Conservation (phyloP, 2,113 vertebrate genomes). For the Promerops cafer region DNA sequence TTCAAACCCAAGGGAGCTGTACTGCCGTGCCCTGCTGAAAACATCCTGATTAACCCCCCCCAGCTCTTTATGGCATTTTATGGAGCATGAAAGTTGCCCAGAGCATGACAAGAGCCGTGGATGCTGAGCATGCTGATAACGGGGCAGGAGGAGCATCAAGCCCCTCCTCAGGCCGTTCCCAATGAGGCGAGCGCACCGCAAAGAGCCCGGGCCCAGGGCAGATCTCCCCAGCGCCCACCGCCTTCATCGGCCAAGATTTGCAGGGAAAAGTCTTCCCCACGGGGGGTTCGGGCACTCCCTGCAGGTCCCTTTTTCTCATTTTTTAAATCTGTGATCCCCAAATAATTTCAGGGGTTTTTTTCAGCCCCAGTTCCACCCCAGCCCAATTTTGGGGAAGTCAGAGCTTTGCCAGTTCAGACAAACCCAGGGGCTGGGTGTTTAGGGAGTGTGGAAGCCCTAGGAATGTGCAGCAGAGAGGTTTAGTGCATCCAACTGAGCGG, state of each 20-base stretch:
- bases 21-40: not conserved
- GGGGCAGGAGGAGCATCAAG: conserved; percentile 19
- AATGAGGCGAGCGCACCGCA: no score
- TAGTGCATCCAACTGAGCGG: not conserved
- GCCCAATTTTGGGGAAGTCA: not conserved
- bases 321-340: not conserved
- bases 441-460: not conserved
- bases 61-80: not conserved
- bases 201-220: no score
- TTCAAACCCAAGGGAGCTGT: not conserved
- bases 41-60: not conserved
- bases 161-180: not conserved
- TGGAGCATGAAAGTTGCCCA: conserved; percentile 4
- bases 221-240: not conserved
- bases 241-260: not conserved
- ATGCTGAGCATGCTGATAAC: conserved; percentile 22
- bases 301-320: not conserved
- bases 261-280: not conserved
- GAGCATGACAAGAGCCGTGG: conserved; percentile 24
- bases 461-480: no score
- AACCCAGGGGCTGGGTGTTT: not conserved
- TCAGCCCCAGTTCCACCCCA: not conserved
- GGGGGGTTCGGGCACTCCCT: not conserved
- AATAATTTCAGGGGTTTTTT: not conserved
- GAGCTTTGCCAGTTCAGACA: not conserved